Evolutionary conservation across 2,888 invertebrate species (phyloP), one percentile per base, ranked within the genome.

Genomic region (Parochlus steinenii): DNA sequence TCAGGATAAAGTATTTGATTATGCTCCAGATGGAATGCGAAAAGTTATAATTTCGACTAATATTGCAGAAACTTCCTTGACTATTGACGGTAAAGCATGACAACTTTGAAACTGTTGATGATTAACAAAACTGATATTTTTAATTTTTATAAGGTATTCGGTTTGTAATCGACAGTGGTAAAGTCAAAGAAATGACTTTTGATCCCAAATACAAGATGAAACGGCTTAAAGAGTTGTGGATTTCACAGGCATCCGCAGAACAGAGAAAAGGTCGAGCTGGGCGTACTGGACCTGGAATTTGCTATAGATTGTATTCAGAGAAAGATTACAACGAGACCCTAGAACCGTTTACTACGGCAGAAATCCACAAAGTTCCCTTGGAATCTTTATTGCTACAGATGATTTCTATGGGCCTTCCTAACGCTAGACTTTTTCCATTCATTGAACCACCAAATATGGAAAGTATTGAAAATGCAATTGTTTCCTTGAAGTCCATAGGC

Each of bases 41-140:
- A 98, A 98, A 55, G 97, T 95, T 55, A 89, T 98, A 40, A 75
- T 98, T 2, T 87, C 93, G 0, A 98, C 98, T 2, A 98, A 98
- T 52, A 97, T 98, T 39, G 95, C 98, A 0, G 92, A 93, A 62
- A 93, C 92, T 0, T 90, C 90, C 0, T 80, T 93, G 6, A 93
- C 92, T 1, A 7, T 22, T 22, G 6, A 8, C 8, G 22, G 22
- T 7, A 7, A 25, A 11, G 25, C 17, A 16, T 28, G 14, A n/a
- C 8, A 6, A 5, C 12, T 25, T 10, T 5, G n/a, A 7, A 25
- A 25, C 6, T 5, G 10, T 26, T 10, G 26, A 26, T 11, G 27
- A 27, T n/a, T 11, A 8, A n/a, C 12, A 11, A 8, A 7, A 11
- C 11, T 6, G 11, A 27, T 27, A 11, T n/a, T n/a, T n/a, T 6